Evolutionary conservation across 2,888 invertebrate genomes (phyloP).

Genomic region (Tipula lateralis): DNA sequence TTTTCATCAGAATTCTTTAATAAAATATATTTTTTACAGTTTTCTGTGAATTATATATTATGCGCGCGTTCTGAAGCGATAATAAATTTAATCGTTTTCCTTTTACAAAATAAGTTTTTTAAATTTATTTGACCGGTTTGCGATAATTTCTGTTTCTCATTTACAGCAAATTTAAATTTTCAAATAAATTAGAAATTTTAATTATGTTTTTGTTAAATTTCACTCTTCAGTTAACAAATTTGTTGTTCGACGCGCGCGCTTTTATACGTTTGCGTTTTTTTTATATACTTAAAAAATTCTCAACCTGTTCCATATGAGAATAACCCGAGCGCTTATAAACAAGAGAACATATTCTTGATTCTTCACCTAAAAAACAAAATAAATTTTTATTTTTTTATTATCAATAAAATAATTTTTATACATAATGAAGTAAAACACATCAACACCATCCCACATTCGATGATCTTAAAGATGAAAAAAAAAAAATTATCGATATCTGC

Average conservation of each 20-base stretch:
- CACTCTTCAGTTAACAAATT: not conserved
- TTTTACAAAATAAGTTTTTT: not conserved
- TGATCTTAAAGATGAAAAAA: not conserved
- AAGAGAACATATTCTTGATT: not conserved
- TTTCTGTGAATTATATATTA: not conserved
- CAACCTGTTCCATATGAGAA: not conserved
- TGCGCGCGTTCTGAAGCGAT: not conserved
- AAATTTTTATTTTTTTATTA: constrained; percentile 4
- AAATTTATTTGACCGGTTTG: not conserved
- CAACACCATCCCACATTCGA: constrained; percentile 28
- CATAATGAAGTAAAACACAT: constrained; percentile 25
- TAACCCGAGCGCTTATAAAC: not conserved
- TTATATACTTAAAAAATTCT: not conserved
- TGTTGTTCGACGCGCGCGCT: not conserved
- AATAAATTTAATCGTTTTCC: not conserved
- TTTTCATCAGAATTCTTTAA: not conserved
- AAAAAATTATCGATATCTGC: not conserved
- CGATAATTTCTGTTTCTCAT: not conserved
- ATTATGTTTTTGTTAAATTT: not conserved
- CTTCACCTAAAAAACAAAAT: not conserved
- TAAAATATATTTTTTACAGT: not conserved
- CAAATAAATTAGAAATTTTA: not conserved
- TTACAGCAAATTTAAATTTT: not conserved
- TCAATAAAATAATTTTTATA: not conserved
- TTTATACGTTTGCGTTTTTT: not conserved